phyloP scores from a whole-genome alignment of 1,140 invertebrate genomes.

The Yoshiicerus persimilis region DNA sequence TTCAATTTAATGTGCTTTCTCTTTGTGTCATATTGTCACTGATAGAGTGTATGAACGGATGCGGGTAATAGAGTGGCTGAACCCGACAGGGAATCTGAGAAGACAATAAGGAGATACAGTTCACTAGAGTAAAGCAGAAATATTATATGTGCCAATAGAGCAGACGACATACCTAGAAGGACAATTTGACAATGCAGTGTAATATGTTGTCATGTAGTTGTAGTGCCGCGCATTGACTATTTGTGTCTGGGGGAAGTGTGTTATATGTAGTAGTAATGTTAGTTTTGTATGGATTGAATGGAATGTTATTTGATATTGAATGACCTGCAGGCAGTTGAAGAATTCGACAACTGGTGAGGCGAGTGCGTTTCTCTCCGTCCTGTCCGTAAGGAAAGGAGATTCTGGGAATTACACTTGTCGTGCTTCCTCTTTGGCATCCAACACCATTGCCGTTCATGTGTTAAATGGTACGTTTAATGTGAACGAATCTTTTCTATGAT shows the following conservation, averaged over 20 bases:
- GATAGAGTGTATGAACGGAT: neutral
- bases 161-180: neutral
- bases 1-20: neutral
- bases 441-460: conserved; percentile 59
- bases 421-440: conserved; percentile 55
- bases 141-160: neutral
- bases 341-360: conserved; percentile 46
- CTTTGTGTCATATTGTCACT: neutral
- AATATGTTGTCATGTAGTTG: neutral
- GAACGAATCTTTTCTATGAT: conserved; percentile 1
- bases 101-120: neutral
- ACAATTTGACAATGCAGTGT: neutral
- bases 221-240: neutral
- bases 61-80: neutral
- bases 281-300: neutral
- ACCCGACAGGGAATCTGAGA: neutral
- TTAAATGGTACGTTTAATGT: conserved; percentile 57
- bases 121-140: neutral
- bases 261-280: neutral
- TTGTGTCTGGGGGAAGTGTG: neutral
- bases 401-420: conserved; percentile 59
- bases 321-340: conserved; percentile 39
- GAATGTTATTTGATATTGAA: conserved; percentile 19
- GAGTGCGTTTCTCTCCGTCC: conserved; percentile 52
- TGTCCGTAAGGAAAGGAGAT: conserved; percentile 56